phyloP scores from a whole-genome alignment of 2,113 vertebrate species.

The Xenus cinereus region DNA sequence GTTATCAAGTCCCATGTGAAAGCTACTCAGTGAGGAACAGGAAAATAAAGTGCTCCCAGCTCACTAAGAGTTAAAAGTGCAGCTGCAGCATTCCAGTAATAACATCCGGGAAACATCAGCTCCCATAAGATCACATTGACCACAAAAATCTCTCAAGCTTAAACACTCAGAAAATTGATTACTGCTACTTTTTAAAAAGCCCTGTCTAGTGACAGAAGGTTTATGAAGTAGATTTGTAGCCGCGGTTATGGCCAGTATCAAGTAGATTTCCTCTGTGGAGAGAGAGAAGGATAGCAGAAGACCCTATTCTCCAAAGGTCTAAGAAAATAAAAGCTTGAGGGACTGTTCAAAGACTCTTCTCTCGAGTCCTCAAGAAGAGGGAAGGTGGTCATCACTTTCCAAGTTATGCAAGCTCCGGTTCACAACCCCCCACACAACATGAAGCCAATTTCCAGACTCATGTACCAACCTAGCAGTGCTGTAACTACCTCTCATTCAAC shows the following conservation, averaged over 20 bases:
- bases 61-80: constrained; percentile 27
- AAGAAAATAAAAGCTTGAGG: not conserved
- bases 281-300: not conserved
- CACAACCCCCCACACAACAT: accelerated
- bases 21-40: not conserved
- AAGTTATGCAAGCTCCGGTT: not conserved
- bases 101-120: constrained; percentile 15
- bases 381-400: not conserved
- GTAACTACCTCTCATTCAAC: not conserved
- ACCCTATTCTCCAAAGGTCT: not conserved
- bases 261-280: not conserved
- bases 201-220: not conserved
- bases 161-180: constrained; percentile 19
- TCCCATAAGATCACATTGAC: constrained; percentile 28
- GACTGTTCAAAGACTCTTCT: not conserved
- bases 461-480: not conserved
- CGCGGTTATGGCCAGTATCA: not conserved
- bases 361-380: not conserved
- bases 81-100: constrained; percentile 42
- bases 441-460: not conserved
- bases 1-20: not conserved
- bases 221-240: not conserved
- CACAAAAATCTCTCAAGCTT: constrained; percentile 40
- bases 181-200: not conserved
- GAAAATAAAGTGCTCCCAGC: not conserved